Conservation (phyloP, 2,888 invertebrate species). For the Microctonus hyperodae region DNA sequence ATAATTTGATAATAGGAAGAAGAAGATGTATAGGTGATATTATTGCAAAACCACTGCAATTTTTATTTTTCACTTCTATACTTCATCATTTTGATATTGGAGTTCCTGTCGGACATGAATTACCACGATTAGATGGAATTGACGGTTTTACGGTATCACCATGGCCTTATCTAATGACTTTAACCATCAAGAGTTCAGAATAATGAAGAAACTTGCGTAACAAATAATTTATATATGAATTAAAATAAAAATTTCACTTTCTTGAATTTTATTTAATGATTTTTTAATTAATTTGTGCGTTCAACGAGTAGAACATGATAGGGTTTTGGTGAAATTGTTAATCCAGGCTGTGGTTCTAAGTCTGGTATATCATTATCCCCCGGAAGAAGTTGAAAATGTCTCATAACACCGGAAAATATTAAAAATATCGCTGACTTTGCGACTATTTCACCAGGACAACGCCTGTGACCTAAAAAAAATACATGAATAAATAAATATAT, state of each 20-base stretch:
- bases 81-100: conserved; percentile 61
- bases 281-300: neutral
- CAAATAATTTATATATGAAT: no score
- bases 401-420: conserved; percentile 69
- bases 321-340: conserved; percentile 67
- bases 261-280: no score
- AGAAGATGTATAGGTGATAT: conserved; percentile 65
- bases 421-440: conserved; percentile 71
- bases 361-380: conserved; percentile 61
- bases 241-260: no score
- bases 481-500: no score
- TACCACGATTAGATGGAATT: conserved; percentile 64
- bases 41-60: conserved; percentile 62
- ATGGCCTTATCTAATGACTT: conserved; percentile 64
- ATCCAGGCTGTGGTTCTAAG: conserved; percentile 65
- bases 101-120: conserved; percentile 53
- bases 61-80: conserved; percentile 62
- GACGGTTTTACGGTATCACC: conserved; percentile 69
- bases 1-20: conserved; percentile 57
- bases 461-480: conserved; percentile 67
- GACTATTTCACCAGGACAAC: conserved; percentile 72
- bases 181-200: conserved; percentile 32
- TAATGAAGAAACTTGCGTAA: no score
- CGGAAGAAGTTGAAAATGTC: conserved; percentile 65
- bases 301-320: conserved; percentile 57